Conservation (phyloP, 2,797 vertebrate species). For the Sebastes iracundus region DNA sequence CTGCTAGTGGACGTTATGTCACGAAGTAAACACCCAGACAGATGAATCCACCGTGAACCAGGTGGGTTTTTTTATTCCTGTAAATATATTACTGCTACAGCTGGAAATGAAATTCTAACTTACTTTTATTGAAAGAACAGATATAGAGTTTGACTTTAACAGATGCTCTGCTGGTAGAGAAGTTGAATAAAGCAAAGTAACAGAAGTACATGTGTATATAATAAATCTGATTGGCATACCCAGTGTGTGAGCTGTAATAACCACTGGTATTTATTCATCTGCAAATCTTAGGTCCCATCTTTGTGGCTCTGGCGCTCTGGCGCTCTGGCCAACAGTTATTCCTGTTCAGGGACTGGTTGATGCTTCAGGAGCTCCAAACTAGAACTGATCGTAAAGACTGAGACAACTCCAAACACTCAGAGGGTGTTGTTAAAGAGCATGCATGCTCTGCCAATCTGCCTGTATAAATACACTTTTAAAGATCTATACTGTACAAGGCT, state of each 20-base stretch:
- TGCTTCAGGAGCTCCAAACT: background rate
- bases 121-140: conserved; percentile 20
- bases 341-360: background rate
- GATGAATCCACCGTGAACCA: conserved; percentile 28
- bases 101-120: conserved; percentile 1
- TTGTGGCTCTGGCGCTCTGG: no score
- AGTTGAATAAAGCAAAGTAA: background rate
- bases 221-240: background rate
- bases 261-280: background rate
- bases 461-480: no score
- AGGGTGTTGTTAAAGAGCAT: no score
- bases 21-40: conserved; percentile 35
- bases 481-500: no score
- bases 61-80: background rate
- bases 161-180: background rate
- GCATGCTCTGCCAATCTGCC: no score
- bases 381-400: background rate
- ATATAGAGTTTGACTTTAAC: background rate
- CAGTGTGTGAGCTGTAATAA: background rate
- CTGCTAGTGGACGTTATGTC: conserved; percentile 35
- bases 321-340: background rate
- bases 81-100: background rate
- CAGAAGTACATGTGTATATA: background rate
- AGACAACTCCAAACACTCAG: no score
- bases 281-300: background rate